Evolutionary conservation across 2,797 vertebrate species (phyloP).

Genomic region (Sparus aurata): DNA sequence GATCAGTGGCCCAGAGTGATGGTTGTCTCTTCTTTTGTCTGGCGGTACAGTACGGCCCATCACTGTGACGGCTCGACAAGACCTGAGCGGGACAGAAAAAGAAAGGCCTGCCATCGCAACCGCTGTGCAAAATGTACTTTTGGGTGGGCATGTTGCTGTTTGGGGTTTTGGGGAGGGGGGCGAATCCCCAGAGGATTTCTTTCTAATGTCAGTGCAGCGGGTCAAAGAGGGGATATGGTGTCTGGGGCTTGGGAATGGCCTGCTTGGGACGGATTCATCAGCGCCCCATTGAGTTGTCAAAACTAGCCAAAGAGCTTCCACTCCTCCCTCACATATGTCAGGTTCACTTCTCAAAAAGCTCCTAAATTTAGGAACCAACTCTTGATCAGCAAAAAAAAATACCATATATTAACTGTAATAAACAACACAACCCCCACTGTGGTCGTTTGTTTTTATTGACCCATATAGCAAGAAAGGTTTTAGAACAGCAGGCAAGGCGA

Average conservation of each 20-base stretch:
- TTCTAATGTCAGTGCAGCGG: constrained; percentile 75
- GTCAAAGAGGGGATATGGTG: constrained; percentile 79
- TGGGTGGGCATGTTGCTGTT: constrained; percentile 80
- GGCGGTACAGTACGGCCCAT: constrained; percentile 84
- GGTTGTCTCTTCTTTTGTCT: constrained; percentile 87
- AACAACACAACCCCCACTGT: constrained; percentile 28
- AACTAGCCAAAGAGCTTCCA: constrained; percentile 70
- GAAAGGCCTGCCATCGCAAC: constrained; percentile 65
- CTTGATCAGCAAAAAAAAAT: constrained; percentile 1
- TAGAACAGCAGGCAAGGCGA: constrained; percentile 18
- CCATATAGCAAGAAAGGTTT: constrained; percentile 20
- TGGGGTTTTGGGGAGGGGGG: constrained; percentile 37
- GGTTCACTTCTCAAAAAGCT: constrained; percentile 47
- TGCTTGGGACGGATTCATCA: constrained; percentile 78
- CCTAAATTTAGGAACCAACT: constrained; percentile 53
- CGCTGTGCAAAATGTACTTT: constrained; percentile 77
- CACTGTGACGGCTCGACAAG: constrained; percentile 82
- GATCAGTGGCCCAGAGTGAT: constrained; percentile 86
- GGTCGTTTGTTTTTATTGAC: constrained; percentile 41
- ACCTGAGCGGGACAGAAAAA: constrained; percentile 72
- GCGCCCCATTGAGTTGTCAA: constrained; percentile 83
- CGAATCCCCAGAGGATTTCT: constrained; percentile 78
- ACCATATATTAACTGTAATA: constrained; percentile 26
- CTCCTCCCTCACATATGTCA: constrained; percentile 80
- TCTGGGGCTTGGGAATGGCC: constrained; percentile 81